Evolutionary conservation across 2,113 vertebrate species (phyloP).

Genomic region (Ceratotherium simum): DNA sequence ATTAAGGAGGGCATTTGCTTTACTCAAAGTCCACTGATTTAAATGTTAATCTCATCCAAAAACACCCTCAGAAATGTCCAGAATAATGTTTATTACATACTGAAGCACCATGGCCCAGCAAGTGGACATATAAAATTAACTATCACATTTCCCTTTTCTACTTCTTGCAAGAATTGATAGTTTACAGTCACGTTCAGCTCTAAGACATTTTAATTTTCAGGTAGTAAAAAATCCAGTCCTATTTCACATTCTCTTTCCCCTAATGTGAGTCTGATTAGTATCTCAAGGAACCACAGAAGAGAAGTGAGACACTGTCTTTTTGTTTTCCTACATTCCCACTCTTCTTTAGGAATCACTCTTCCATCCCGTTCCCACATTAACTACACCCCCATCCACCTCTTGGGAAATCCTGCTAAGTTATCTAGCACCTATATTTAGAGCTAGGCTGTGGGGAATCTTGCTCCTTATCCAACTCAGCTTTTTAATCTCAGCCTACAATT

Average conservation of each 20-base stretch:
- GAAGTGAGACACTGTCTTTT: background rate
- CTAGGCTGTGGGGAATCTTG: background rate
- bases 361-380: background rate
- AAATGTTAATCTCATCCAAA: background rate
- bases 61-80: background rate
- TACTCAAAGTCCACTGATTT: background rate
- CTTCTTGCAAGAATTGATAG: background rate
- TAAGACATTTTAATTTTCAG: background rate
- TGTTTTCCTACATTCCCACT: background rate
- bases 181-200: background rate
- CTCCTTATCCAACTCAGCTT: background rate
- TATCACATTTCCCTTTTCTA: background rate
- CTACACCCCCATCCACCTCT: background rate
- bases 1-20: background rate
- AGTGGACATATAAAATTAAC: background rate
- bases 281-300: background rate
- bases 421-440: background rate
- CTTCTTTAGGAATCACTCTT: background rate
- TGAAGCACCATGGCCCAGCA: rapidly evolving
- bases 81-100: background rate
- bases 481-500: background rate
- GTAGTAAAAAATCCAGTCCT: background rate
- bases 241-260: background rate
- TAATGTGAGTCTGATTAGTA: background rate
- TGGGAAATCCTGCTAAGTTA: background rate